Evolutionary conservation across 2,113 vertebrate genomes (phyloP), one percentile per base, ranked within the genome.

Genomic region (Anolis sagrei): DNA sequence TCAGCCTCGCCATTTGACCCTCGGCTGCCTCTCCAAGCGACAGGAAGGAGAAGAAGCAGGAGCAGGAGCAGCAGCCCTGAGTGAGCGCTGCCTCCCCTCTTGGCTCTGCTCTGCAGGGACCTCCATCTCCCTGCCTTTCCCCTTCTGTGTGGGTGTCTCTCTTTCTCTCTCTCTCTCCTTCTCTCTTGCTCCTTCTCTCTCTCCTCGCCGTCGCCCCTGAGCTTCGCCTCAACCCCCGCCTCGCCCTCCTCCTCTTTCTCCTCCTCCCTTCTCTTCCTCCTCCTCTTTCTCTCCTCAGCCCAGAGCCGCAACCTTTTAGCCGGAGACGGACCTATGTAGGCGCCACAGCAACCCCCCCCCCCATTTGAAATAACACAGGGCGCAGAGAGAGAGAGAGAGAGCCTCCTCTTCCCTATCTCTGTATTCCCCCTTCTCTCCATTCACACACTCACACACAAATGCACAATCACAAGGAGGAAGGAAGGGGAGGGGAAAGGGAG

Each of bases 251-350:
- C 93, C 91, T 92, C 86, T 84, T 85, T 92, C 91, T 90, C 82
- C 80, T 27, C 88, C 84, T 87, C 90, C 69, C 90, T 89, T 44
- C 86, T 89, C 39, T 91, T 78, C 83, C 92, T 91, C 91, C 51
- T 85, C 93, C 91, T 44, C 39, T 44, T 44, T 44, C 39, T 90
- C 82, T 44, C 80, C 27, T 87, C 84, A 88, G 89, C 69, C 90
- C 90, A 34, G 85, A 89, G 96, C 96, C 97, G 96, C 97, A 96
- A 97, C 97, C 97, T 97, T 44, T 97, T 96, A 96, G 95, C 93
- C 95, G 94, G 96, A 97, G 96, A 94, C 95, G 97, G 97, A 98
- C 97, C 96, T 96, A 91, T 89, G 93, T 94, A 95, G 95, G 96
- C 96, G 94, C 84, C 84, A 79, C 83, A 77, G 73, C 82, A 64